These are phyloP conservation scores for Eunapius fragilis DNA, from an alignment of 37 sponge, comb jelly and placozoan genomes.

Conservation along the genomic window DNA sequence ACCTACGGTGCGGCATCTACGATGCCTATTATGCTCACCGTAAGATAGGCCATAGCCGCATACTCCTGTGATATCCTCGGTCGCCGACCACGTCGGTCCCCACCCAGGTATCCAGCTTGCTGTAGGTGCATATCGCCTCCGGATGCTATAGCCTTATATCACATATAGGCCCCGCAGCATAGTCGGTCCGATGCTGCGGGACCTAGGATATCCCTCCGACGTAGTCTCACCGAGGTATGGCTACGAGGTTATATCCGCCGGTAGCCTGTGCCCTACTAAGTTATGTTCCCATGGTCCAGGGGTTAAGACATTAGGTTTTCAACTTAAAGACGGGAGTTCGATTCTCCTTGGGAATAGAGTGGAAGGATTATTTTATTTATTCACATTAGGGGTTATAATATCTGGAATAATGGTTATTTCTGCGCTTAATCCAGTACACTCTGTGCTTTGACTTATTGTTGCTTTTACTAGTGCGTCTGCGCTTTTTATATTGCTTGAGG, in stretches of 20 bases:
- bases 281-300: conserved; percentile 69
- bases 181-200: too few species aligned
- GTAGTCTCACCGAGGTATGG: too few species aligned
- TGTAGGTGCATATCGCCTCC: too few species aligned
- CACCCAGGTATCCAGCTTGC: too few species aligned
- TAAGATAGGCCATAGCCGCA: background rate
- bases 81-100: too few species aligned
- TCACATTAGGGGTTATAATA: conserved; percentile 55
- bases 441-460: conserved; percentile 74
- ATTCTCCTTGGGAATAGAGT: conserved; percentile 68
- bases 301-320: conserved; percentile 84
- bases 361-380: conserved; percentile 72
- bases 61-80: background rate
- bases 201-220: too few species aligned
- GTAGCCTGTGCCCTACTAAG: background rate
- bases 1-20: too few species aligned
- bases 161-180: too few species aligned
- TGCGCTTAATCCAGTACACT: conserved; percentile 77
- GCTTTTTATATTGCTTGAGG: conserved; percentile 73
- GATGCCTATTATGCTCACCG: too few species aligned
- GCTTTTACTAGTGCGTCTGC: conserved; percentile 69
- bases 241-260: too few species aligned
- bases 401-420: conserved; percentile 83
- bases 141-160: too few species aligned
- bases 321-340: conserved; percentile 70